Conservation (phyloP, 2,113 vertebrate species). For the Gorsachius goisagi region DNA sequence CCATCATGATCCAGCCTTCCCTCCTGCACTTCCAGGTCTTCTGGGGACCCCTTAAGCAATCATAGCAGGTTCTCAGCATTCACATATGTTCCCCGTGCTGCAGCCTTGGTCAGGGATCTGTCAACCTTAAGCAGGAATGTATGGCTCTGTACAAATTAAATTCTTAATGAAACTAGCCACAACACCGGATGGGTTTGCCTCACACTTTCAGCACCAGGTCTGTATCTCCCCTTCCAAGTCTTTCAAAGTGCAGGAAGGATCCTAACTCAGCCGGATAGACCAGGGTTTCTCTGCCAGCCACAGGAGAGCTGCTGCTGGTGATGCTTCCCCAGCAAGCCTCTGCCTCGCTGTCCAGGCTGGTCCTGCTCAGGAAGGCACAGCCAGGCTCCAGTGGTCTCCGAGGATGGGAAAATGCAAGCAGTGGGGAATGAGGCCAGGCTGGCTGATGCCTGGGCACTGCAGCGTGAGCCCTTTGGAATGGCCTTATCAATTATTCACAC, state of each 20-base stretch:
- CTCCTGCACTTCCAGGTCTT: background rate
- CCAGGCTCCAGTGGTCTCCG: background rate
- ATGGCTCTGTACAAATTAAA: background rate
- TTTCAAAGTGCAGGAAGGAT: background rate
- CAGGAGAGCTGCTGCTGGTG: background rate
- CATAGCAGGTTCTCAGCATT: background rate
- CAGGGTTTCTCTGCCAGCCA: background rate
- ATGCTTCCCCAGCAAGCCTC: background rate
- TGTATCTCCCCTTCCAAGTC: background rate
- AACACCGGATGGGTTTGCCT: background rate
- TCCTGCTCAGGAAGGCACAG: background rate
- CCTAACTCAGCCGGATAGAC: background rate
- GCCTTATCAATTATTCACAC: slow-evolving; percentile 1
- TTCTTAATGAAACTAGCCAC: background rate
- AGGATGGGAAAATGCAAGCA: background rate
- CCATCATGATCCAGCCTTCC: background rate
- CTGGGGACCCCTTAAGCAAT: background rate
- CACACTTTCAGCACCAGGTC: background rate
- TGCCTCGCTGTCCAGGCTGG: background rate
- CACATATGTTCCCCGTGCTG: rapidly evolving
- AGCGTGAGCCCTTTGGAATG: background rate
- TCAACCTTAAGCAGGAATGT: background rate
- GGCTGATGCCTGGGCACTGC: background rate
- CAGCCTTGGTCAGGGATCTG: background rate
- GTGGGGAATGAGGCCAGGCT: background rate